Evolutionary conservation across 2,888 invertebrate species (phyloP).

Genomic region (Blastobasis adustella): DNA sequence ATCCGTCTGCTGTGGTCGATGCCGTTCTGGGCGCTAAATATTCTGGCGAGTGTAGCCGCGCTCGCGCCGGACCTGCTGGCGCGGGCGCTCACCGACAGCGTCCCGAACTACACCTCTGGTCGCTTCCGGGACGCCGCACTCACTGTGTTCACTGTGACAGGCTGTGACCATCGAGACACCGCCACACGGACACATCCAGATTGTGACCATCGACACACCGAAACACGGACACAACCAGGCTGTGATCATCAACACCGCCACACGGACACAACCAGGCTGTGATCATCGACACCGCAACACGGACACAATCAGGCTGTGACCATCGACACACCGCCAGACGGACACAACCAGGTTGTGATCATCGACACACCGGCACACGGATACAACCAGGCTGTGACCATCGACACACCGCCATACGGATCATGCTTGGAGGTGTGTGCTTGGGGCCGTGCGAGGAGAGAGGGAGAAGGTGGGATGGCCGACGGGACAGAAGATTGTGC

Average conservation of each 20-base stretch:
- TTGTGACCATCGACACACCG: too few relatives aligned
- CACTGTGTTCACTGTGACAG: conserved; percentile 32
- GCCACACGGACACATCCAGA: conserved; percentile 10
- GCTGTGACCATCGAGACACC: background rate
- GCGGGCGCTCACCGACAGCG: conserved; percentile 34
- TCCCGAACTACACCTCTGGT: background rate
- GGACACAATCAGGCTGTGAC: conserved; percentile 12
- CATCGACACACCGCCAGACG: too few relatives aligned
- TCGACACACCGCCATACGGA: too few relatives aligned
- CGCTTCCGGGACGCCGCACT: background rate
- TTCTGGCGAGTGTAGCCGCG: conserved; percentile 60
- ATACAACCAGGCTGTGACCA: conserved; percentile 13
- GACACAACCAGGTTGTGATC: conserved; percentile 12
- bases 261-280: conserved; percentile 11
- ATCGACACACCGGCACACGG: too few relatives aligned
- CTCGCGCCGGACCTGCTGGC: conserved; percentile 72
- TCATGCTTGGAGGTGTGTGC: too few relatives aligned
- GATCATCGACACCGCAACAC: too few relatives aligned
- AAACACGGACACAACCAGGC: conserved; percentile 10
- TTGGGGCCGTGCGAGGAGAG: too few relatives aligned
- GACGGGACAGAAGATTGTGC: too few relatives aligned
- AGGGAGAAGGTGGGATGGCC: too few relatives aligned
- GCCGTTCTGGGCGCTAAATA: conserved; percentile 75
- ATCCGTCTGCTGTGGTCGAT: conserved; percentile 72
- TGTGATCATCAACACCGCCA: too few relatives aligned